Base-by-base conservation (phyloP, 2,797 vertebrate species). In the Sparus aurata region DNA sequence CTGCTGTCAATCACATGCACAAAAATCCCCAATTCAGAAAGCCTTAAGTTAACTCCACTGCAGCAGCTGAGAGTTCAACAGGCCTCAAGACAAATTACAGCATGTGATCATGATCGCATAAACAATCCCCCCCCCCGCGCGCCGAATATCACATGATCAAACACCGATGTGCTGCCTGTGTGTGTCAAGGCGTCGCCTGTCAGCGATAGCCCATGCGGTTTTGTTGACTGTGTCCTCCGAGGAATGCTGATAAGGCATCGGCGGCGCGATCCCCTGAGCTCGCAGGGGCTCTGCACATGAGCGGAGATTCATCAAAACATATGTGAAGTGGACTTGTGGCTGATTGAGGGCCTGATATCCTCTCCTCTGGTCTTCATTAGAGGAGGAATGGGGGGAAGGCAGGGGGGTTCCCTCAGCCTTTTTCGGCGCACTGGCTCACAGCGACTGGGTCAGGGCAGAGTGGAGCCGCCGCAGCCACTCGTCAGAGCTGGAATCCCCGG, bases 361-460 rank as follows among this genome's bases (percentile, higher is more conserved):
- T 85, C 69, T 90, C 69, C 78, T 93, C 93, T 94, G 91, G 87
- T 94, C 90, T 91, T 94, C 91, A 94, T 95, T 95, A 93, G 88
- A 73, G 3, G 68, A 93, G 91, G 93, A 92, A 94, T 92, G 91
- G 92, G 91, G 93, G 89, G 85, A 87, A 84, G 47, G 58, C 77
- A 91, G 74, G 93, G 94, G 91, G 92, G 90, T 83, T 93, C 66
- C 34, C 65, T 69, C 71, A 67, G 54, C 7, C 43, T 8, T 8
- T 16, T 54, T 62, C 7, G 0, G 27, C 55, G 70, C 61, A 79
- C 64, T 34, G 47, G 22, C 72, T 83, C 69, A 45, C 75, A 73
- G 74, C 73, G 77, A 73, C 46, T 67, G 67, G 76, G 73, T 79
- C 80, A 81, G 82, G 30, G 74, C 82, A 23, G 67, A 74, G 71